phyloP scores from a whole-genome alignment of 2,888 invertebrate genomes.

The Torymus auratus region DNA sequence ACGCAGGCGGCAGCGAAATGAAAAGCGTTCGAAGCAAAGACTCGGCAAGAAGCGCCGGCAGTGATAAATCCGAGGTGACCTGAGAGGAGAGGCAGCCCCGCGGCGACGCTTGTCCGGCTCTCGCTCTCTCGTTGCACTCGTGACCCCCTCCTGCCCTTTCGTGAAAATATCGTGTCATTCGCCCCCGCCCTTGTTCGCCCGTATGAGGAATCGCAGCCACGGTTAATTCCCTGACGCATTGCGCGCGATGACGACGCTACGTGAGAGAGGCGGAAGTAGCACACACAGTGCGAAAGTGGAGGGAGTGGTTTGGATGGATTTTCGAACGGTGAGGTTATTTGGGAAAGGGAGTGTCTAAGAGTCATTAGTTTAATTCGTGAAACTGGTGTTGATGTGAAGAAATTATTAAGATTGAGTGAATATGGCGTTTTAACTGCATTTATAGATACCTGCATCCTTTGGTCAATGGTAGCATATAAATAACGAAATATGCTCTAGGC shows the following conservation, averaged over 20 bases:
- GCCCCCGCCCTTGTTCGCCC: constrained; percentile 5
- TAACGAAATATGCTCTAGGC: too few species aligned
- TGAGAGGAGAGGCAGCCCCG: constrained; percentile 57
- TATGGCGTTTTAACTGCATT: too few species aligned
- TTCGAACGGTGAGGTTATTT: too few species aligned
- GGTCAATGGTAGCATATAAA: too few species aligned
- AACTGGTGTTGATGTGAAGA: too few species aligned
- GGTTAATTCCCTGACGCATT: constrained; percentile 70
- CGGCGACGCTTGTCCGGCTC: constrained; percentile 54
- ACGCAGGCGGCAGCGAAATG: constrained; percentile 34
- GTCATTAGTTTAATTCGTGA: too few species aligned
- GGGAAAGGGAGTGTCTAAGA: too few species aligned
- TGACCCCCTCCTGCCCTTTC: constrained; percentile 30
- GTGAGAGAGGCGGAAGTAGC: too few species aligned
- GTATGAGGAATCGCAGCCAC: constrained; percentile 64
- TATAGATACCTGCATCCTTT: too few species aligned
- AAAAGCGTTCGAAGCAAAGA: constrained; percentile 38
- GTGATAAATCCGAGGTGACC: constrained; percentile 71
- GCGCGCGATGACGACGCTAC: background rate
- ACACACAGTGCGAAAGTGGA: too few species aligned
- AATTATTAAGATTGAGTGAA: too few species aligned
- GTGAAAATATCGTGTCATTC: constrained; percentile 25
- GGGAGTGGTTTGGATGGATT: too few species aligned
- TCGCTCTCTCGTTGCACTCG: background rate
- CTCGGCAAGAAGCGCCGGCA: constrained; percentile 65